Conservation (phyloP, 2,888 invertebrate genomes). For the Calameuta filiformis region DNA sequence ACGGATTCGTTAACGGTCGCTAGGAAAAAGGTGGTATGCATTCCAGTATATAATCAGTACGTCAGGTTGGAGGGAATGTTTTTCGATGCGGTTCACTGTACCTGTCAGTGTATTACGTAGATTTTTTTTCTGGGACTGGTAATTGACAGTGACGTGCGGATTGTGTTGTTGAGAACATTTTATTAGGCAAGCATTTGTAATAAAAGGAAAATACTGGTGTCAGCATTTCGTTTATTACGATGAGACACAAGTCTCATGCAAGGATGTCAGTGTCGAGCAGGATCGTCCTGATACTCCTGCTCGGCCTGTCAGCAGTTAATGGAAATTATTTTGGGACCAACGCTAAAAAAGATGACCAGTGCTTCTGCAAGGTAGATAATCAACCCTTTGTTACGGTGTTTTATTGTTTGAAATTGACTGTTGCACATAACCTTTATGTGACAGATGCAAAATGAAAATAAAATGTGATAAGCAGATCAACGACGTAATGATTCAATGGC, state of each 20-base stretch:
- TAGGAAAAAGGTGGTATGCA: neutral
- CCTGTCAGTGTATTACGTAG: neutral
- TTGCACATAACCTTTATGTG: neutral
- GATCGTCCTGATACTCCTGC: constrained; percentile 23
- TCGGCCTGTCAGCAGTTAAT: constrained; percentile 25
- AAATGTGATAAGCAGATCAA: neutral
- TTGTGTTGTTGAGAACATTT: neutral
- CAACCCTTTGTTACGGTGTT: neutral
- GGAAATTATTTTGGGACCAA: constrained; percentile 54
- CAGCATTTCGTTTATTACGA: neutral
- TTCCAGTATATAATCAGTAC: neutral
- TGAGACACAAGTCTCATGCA: constrained; percentile 16
- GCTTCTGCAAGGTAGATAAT: constrained; percentile 56
- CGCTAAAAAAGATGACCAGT: constrained; percentile 46
- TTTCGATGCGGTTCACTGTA: neutral
- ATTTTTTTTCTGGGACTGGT: neutral
- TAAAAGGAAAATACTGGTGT: neutral
- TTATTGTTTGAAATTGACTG: neutral
- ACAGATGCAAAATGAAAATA: neutral
- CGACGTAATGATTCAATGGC: neutral
- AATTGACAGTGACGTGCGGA: neutral
- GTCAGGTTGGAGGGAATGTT: neutral
- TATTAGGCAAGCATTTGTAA: neutral
- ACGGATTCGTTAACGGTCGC: neutral
- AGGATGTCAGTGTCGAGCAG: constrained; percentile 28